phyloP scores from a whole-genome alignment of 2,113 vertebrate species.

The Nicator chloris region DNA sequence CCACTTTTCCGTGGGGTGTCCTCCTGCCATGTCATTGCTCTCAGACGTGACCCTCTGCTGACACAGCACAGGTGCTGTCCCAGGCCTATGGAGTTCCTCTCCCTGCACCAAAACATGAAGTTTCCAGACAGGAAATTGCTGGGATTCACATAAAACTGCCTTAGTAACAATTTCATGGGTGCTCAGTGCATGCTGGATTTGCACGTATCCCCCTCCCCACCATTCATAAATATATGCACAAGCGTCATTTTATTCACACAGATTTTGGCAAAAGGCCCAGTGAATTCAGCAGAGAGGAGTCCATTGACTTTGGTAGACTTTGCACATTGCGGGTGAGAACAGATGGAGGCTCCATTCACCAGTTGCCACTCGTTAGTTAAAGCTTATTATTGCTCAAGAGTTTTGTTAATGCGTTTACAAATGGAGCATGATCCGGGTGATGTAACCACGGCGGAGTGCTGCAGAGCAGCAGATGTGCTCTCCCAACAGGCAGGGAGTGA shows the following conservation, averaged over 20 bases:
- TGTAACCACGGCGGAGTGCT: not conserved
- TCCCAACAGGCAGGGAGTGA: not conserved
- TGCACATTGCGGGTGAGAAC: constrained; percentile 46
- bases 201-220: not conserved
- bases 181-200: not conserved
- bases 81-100: not conserved
- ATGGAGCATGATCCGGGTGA: not conserved
- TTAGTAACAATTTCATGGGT: not conserved
- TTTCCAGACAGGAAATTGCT: not conserved
- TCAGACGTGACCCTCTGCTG: not conserved
- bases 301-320: constrained; percentile 61
- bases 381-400: constrained; percentile 19
- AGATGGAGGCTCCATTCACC: constrained; percentile 62
- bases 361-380: constrained; percentile 51
- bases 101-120: not conserved
- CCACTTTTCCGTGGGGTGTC: not conserved
- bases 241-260: not conserved
- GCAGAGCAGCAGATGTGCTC: not conserved
- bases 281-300: constrained; percentile 19
- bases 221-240: constrained; percentile 39
- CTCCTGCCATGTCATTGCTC: not conserved
- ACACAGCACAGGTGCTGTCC: not conserved
- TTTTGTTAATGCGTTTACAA: constrained; percentile 20
- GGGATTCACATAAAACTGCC: not conserved
- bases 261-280: constrained; percentile 22